Percentiles rank a stretch among this genome's conserved stretches.
phyloP scores from a whole-genome alignment of 2,888 invertebrate genomes.

The Horisme vitalbata region DNA sequence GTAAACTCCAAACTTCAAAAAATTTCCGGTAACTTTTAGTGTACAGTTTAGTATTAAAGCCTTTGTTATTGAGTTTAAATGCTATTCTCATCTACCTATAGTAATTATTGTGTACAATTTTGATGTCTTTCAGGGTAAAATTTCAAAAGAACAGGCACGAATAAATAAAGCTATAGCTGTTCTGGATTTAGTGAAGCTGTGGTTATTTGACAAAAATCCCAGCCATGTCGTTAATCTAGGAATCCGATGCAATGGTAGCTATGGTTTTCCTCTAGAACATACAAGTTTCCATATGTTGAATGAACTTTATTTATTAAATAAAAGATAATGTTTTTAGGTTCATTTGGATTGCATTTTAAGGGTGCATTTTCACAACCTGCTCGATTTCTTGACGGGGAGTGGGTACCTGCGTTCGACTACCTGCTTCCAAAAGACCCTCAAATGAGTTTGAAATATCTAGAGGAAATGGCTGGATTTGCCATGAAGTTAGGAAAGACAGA shows the following conservation, averaged over 20 bases:
- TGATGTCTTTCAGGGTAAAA: constrained; percentile 41
- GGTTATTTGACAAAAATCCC: constrained; percentile 67
- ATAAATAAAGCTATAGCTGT: constrained; percentile 65
- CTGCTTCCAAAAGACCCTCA: constrained; percentile 60
- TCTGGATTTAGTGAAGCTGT: constrained; percentile 72
- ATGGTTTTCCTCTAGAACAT: not conserved
- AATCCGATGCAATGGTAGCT: constrained; percentile 76
- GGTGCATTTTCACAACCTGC: constrained; percentile 84
- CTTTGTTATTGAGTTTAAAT: too few species aligned
- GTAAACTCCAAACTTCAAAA: too few species aligned
- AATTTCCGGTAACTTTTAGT: too few species aligned
- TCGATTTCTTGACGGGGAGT: constrained; percentile 61
- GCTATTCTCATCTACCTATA: too few species aligned
- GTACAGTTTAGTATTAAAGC: too few species aligned
- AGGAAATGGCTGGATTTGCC: constrained; percentile 53
- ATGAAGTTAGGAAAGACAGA: constrained; percentile 49
- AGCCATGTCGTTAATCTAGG: constrained; percentile 78
- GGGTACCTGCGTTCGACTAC: constrained; percentile 69
- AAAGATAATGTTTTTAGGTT: constrained; percentile 52
- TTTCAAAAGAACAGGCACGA: constrained; percentile 27
- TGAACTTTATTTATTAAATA: not conserved
- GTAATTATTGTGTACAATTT: too few species aligned
- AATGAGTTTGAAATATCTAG: constrained; percentile 60
- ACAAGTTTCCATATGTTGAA: not conserved
- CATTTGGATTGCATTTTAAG: constrained; percentile 77